Base-by-base conservation (phyloP, 1,140 invertebrate species). In the Bombus waltoni region DNA sequence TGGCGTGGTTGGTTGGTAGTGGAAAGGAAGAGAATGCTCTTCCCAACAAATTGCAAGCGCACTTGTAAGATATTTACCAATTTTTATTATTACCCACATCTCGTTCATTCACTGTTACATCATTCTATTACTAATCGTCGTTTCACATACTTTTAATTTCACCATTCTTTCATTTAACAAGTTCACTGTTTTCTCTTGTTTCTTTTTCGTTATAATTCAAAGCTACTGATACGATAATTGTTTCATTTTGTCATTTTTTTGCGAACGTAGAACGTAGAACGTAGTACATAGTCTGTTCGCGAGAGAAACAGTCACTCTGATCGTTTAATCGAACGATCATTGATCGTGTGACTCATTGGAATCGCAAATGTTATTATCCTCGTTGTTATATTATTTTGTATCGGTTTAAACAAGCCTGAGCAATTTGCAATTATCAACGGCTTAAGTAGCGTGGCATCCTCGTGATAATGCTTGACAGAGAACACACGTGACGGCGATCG, bases 1-100 rank as follows among this genome's bases (percentile, higher is more conserved):
- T 96, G 96, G 96, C 95, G 94, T 95, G 94, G 94, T 95, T 95
- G 93, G 94, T 95, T 96, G 95, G 95, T 96, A 97, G 96, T 96
- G 96, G 96, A 96, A 96, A 96, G 95, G 96, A 96, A 95, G 96
- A 97, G 95, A 97, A 96, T 96, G 96, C 96, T 96, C 96, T 96
- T 95, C 96, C 96, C 96, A 96, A 95, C 96, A 97, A 96, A 96
- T 96, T 96, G 94, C 96, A 96, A 96, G 95, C 95, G 95, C 96
- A 96, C 96, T 96, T 96, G 96, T 97, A 96, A 96, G 96, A 96
- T 94, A 95, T 95, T 95, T 96, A 94, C 90, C 87, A 94, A 80
- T 95, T 94, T 94, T 94, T 94, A 94, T 94, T 94, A 94, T 95
- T 93, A 94, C 87, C 92, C 90, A 90, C 81, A 42, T 81, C 78